Base-by-base conservation (phyloP, 2,888 invertebrate genomes). In the Plagiodera versicolora region DNA sequence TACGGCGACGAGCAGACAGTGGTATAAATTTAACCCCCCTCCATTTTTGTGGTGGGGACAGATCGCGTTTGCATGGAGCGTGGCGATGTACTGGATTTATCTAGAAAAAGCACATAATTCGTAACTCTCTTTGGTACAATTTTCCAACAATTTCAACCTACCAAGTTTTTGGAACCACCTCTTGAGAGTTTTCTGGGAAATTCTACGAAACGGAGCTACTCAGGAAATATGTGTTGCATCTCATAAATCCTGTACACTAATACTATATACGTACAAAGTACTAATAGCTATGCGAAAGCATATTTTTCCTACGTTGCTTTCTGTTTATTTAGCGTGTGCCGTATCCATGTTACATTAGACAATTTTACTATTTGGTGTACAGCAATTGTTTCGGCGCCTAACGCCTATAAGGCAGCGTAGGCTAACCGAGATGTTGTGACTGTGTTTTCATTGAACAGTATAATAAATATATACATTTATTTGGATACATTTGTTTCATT, bases 391-490 rank as follows among this genome's bases (percentile, higher is more conserved):
- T 79, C 80, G 80, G 77, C 76, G 65, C 65, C 68, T 67, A 62
- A 56, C 39, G 35, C 59, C 54, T 66, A 68, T 51, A 53, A 57
- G 28, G 14, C 65, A 63, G 65, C 67, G 62, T 56, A 64, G 75
- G 74, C 66, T 66, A 72, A 72, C 79, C 80, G 80, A 74, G 77
- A 80, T 78, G 79, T 81, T 81, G 81, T 81, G 79, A 81, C 80
- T 80, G 81, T 81, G 81, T 81, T 87, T 81, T 86, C 83, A 86
- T 86, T 86, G 86, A 81, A 84, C 87, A 85, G 85, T 87, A 84
- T 86, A 87, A 87, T 87, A 87, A 87, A 87, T 86, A 87, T 87
- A 87, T 87, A 87, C 87, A 87, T 87, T 87, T 87, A 87, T 87
- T 86, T 87, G 86, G 86, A 80, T 69, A 39, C 50, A 54, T 2